Conservation (phyloP, 2,797 vertebrate genomes). For the Arrhamphus sclerolepis region DNA sequence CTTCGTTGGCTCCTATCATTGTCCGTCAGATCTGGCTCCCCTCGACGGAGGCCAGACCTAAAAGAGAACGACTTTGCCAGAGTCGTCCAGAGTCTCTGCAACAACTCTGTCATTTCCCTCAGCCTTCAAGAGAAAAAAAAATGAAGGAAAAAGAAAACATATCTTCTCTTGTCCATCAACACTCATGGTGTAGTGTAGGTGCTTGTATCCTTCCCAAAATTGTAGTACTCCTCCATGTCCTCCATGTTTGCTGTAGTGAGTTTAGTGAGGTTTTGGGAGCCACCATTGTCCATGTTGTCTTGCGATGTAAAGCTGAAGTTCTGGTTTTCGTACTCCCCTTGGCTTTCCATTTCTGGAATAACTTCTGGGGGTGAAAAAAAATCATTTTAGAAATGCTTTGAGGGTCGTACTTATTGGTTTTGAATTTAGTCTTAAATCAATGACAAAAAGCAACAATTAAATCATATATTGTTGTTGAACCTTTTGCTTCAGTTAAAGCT, state of each 20-base stretch:
- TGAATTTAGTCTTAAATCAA: neutral
- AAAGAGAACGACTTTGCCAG: constrained; percentile 37
- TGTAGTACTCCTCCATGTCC: constrained; percentile 93
- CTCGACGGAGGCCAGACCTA: constrained; percentile 52
- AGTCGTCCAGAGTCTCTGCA: constrained; percentile 50
- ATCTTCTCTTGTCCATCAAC: constrained; percentile 31
- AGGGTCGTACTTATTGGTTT: neutral
- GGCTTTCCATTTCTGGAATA: constrained; percentile 87
- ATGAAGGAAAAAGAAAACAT: neutral
- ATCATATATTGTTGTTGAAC: no score
- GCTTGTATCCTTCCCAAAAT: constrained; percentile 83
- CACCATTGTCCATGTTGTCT: constrained; percentile 80
- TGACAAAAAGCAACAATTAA: no score
- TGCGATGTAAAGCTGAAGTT: constrained; percentile 86
- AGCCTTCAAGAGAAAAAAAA: constrained; percentile 30
- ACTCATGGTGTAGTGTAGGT: constrained; percentile 80
- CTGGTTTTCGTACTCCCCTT: constrained; percentile 92
- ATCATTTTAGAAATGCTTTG: neutral
- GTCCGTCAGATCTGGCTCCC: constrained; percentile 54
- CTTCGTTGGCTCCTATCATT: constrained; percentile 47
- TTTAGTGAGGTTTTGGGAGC: constrained; percentile 83
- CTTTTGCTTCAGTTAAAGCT: no score
- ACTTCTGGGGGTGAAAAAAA: constrained; percentile 76
- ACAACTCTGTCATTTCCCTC: constrained; percentile 38
- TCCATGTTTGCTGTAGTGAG: constrained; percentile 86